Evolutionary conservation across 2,888 invertebrate genomes (phyloP).

Genomic region (Cancer borealis): DNA sequence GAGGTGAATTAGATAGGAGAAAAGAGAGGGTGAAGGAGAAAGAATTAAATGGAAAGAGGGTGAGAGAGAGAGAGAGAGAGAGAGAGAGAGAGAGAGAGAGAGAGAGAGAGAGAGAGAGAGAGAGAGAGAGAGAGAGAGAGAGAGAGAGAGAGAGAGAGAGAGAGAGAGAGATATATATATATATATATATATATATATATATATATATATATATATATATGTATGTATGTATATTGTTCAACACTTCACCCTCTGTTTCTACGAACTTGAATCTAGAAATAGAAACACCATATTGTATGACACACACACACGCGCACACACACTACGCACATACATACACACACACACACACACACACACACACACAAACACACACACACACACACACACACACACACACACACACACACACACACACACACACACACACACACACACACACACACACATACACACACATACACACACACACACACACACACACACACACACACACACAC

Average conservation of each 20-base stretch:
- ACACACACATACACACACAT: no score
- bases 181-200: no score
- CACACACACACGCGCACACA: no score
- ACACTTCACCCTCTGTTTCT: neutral
- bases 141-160: conserved; percentile 20
- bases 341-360: no score
- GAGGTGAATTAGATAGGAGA: neutral
- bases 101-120: conserved; percentile 17
- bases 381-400: no score
- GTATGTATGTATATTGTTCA: neutral
- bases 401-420: no score
- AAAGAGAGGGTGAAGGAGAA: neutral
- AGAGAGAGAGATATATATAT: neutral
- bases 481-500: neutral
- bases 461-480: neutral
- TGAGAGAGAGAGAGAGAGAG: neutral
- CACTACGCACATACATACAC: no score
- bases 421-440: no score
- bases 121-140: conserved; percentile 20
- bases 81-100: neutral
- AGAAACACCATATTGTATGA: neutral
- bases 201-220: no score
- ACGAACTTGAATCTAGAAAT: neutral
- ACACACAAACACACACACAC: no score
- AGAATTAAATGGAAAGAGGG: neutral